These are phyloP conservation scores for Arothron firmamentum DNA, from an alignment of 2,113 vertebrate species.

Conservation along the genomic window DNA sequence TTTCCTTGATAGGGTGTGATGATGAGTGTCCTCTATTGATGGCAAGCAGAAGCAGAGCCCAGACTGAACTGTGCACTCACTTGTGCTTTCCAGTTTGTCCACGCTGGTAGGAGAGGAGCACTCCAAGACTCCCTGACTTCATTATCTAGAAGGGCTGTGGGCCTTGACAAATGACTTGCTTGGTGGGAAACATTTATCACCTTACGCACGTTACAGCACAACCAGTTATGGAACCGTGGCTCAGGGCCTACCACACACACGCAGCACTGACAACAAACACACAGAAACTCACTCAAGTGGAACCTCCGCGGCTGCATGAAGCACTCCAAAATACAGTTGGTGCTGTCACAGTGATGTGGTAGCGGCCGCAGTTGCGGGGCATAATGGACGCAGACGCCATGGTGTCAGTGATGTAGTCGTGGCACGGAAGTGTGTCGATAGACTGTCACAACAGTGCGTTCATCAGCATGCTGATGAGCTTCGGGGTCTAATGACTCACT, in stretches of 20 bases:
- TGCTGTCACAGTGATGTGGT: slow-evolving; percentile 20
- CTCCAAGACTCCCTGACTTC: slow-evolving; percentile 45
- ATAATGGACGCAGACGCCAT: slow-evolving; percentile 25
- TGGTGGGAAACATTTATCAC: slow-evolving; percentile 35
- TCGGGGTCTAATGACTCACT: slow-evolving; percentile 21
- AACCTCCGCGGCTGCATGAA: background rate
- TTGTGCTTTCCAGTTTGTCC: slow-evolving; percentile 31
- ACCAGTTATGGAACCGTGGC: slow-evolving; percentile 11
- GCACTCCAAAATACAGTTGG: background rate
- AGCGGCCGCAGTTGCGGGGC: background rate
- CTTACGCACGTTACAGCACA: slow-evolving; percentile 4
- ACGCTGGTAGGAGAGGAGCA: slow-evolving; percentile 22
- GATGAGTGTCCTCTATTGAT: slow-evolving; percentile 13
- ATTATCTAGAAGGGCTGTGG: slow-evolving; percentile 35
- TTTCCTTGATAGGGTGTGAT: background rate
- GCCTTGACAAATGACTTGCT: slow-evolving; percentile 40
- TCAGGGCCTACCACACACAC: background rate
- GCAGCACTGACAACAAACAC: background rate
- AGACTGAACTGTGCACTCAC: background rate
- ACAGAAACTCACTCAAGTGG: background rate
- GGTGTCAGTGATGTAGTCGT: slow-evolving; percentile 44
- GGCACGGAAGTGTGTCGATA: slow-evolving; percentile 34
- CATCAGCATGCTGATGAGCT: slow-evolving; percentile 50
- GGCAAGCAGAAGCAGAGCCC: background rate
- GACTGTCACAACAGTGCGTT: slow-evolving; percentile 46